Evolutionary conservation across 2,113 vertebrate species (phyloP), one percentile per base, ranked within the genome.

Genomic region (Enhydra lutris): DNA sequence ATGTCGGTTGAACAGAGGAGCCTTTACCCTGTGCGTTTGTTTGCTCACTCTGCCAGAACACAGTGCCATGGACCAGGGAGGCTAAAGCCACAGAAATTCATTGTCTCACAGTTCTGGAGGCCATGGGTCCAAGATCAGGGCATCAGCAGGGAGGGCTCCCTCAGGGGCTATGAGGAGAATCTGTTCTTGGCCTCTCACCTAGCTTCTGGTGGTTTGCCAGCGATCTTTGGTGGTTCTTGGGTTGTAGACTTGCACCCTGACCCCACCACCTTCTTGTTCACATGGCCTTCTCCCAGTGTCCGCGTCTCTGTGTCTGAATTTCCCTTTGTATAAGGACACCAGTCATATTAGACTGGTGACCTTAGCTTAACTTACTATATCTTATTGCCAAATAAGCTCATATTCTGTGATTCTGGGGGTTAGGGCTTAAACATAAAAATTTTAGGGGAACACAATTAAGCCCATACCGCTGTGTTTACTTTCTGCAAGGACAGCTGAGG

Each of bases 331-430:
- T 12, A 47, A 89, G 83, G 15, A 89, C 26, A 57, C 31, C 21
- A 13, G 36, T 63, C 42, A 39, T 7, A 9, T 14, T 21, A 63
- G 50, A 81, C 24, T 52, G 31, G 45, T 15, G 63, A 89, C 8
- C 24, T 89, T 12, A 83, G 69, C 29, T 85, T 61, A 83, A 81
- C 29, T 81, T 52, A 76, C 1, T 52, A 47, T 26, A 85, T 10
- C 47, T 24, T 18, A 67, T 73, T 94, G 94, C 90, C 74, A 84
- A 86, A 74, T 73, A 79, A 82, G 29, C 71, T n/a, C 67, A 73
- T 55, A 52, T 47, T 93, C 67, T 69, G 47, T 50, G 29, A 71
- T 47, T 4, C 9, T 29, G 55, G 42, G 36, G 24, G 26, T 85
- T 21, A 80, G 92, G 42, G 26, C 6, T 65, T 65, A 52, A 83